These are phyloP conservation scores for Hucho hucho DNA, from an alignment of 2,113 vertebrate genomes.

Conservation along the genomic window DNA sequence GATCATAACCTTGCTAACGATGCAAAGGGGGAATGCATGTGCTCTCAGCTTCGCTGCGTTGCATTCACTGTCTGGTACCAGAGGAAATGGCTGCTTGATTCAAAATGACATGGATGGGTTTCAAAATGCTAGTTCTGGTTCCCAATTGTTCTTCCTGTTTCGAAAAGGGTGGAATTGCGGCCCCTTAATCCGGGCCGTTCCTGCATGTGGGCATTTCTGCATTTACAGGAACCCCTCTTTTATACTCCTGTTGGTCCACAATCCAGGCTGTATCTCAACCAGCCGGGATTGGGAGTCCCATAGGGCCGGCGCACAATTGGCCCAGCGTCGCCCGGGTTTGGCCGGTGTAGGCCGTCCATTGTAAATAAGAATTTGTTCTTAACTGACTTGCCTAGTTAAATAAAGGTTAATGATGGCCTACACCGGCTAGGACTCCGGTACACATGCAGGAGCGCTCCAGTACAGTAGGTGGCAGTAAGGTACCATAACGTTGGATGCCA, in stretches of 20 bases:
- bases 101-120: slow-evolving; percentile 6
- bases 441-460: too few relatives aligned
- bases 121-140: slow-evolving; percentile 27
- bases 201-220: neutral
- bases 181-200: too few relatives aligned
- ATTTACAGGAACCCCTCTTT: slow-evolving; percentile 67
- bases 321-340: too few relatives aligned
- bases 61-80: slow-evolving; percentile 31
- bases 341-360: too few relatives aligned
- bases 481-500: too few relatives aligned
- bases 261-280: slow-evolving; percentile 19
- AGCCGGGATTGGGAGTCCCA: too few relatives aligned
- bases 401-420: too few relatives aligned
- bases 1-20: slow-evolving; percentile 12
- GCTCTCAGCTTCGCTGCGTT: slow-evolving; percentile 19
- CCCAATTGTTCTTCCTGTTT: slow-evolving; percentile 45
- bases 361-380: too few relatives aligned
- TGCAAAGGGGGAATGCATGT: slow-evolving; percentile 57
- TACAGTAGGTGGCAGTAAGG: too few relatives aligned
- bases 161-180: slow-evolving; percentile 9
- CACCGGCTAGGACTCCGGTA: too few relatives aligned
- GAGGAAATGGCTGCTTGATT: slow-evolving; percentile 37
- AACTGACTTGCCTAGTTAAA: too few relatives aligned
- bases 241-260: slow-evolving; percentile 30
- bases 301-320: too few relatives aligned